A percentile compares a stretch with the other conserved stretches of the same genome.
These are phyloP conservation scores for Prosopocoilus inquinatus DNA, from an alignment of 2,888 invertebrate species.

Conservation along the genomic window DNA sequence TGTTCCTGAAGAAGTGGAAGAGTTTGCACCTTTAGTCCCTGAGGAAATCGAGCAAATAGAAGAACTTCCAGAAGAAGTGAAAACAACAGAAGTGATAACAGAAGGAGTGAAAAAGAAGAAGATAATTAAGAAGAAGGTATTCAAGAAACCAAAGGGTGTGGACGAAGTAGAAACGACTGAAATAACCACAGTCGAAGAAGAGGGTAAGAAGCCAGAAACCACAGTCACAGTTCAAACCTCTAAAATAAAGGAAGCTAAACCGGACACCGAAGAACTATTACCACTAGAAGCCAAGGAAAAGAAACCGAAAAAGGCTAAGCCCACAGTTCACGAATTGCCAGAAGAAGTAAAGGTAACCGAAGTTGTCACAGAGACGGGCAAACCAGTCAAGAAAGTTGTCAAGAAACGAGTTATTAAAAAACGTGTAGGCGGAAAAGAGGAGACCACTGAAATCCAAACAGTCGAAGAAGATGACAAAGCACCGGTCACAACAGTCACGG, in stretches of 20 bases:
- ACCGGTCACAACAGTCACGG: constrained; percentile 29
- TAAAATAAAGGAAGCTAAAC: constrained; percentile 17
- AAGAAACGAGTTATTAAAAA: constrained; percentile 40
- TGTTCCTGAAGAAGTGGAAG: constrained; percentile 21
- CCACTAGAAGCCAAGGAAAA: constrained; percentile 40
- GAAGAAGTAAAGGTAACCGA: constrained; percentile 28
- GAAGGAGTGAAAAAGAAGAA: constrained; percentile 37
- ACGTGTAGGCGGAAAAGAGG: constrained; percentile 28
- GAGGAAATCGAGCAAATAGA: constrained; percentile 33
- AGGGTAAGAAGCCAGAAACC: constrained; percentile 35
- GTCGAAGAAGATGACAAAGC: constrained; percentile 26
- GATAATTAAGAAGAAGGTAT: constrained; percentile 41
- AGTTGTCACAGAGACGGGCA: constrained; percentile 26
- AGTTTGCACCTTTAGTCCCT: constrained; percentile 11
- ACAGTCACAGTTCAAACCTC: constrained; percentile 35
- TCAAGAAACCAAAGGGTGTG: constrained; percentile 44
- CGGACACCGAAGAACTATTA: constrained; percentile 39
- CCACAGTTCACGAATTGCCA: constrained; percentile 35
- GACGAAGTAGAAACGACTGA: constrained; percentile 43
- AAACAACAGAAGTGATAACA: constrained; percentile 40
- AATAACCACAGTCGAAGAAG: constrained; percentile 40
- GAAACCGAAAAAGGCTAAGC: constrained; percentile 6
- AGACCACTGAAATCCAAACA: constrained; percentile 30
- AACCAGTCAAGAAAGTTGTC: constrained; percentile 26
- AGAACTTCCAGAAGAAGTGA: constrained; percentile 41